Evolutionary conservation across 2,797 vertebrate genomes (phyloP).

Genomic region (Pogoniulus pusillus): DNA sequence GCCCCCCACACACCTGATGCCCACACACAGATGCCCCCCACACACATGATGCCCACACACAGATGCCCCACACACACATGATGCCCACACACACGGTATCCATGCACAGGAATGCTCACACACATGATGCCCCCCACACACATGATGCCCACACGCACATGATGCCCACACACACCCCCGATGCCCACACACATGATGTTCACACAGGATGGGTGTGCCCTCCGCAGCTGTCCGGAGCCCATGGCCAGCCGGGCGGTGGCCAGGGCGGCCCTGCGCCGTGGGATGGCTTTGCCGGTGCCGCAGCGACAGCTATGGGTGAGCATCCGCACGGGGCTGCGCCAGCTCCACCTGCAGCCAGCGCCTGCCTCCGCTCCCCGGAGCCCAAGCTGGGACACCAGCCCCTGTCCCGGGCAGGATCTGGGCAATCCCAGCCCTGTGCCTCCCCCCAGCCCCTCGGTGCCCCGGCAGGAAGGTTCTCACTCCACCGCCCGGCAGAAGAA

Average conservation of each 20-base stretch:
- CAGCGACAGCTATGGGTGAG: neutral
- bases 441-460: neutral
- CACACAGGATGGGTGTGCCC: too few relatives aligned
- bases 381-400: neutral
- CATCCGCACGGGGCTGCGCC: neutral
- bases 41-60: too few relatives aligned
- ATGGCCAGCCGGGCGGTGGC: fast-evolving
- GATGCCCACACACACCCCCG: too few relatives aligned
- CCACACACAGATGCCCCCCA: neutral
- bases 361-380: neutral
- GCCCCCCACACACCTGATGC: too few relatives aligned
- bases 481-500: neutral
- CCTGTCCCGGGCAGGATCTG: fast-evolving
- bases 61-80: neutral
- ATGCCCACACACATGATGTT: fast-evolving
- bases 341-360: fast-evolving
- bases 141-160: too few relatives aligned
- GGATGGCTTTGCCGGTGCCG: neutral
- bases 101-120: neutral
- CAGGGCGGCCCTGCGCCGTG: neutral
- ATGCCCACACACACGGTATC: neutral
- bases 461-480: too few relatives aligned
- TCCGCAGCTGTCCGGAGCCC: fast-evolving
- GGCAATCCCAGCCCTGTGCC: too few relatives aligned
- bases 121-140: too few relatives aligned